Base-by-base conservation (phyloP, 92 coral and sea anemone genomes). In the Paragorgia papillata region DNA sequence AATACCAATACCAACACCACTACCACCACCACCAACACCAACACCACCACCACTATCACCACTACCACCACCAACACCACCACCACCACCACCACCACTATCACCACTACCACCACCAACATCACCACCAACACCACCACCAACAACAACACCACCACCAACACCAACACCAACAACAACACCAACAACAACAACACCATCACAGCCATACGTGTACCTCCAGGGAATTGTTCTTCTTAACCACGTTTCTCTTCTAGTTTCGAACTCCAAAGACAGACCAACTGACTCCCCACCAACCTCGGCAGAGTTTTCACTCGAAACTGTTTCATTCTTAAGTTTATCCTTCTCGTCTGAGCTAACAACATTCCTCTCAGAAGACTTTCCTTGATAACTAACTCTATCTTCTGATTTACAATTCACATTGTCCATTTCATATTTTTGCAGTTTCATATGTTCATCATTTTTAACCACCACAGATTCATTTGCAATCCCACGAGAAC, bases 181-280 rank as follows among this genome's bases (percentile, higher is more conserved):
- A 41, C 28, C 19, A 79, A 57, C 26, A 15, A 24, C 26, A 33
- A 35, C 13, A 2, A 5, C 13, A 43, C 7, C 33, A 40, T 6
- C 0, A 20, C 22, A 26, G 28, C 3, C 25, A 71, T 30, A 21
- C 0, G 31, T 43, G 39, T 77, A 95, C 99, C 92, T 91, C 99
- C 97, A 91, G 6, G 84, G 89, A 9, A 81, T 59, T 55, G 92
- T 96, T 20, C 84, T 86, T 70, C 80, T 82, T 12, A 91, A 50
- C 98, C 98, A 94, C 62, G 84, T 82, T 20, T 34, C 80, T 80
- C 98, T 77, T 31, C 71, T 61, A 27, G 57, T 76, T 80, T 88
- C 97, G 12, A 91, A 68, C 7, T 71, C 75, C 22, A 40, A 29
- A 31, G 63, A 66, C 75, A 84, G 68, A 26, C 71, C 84, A 32